A percentile compares a stretch with the other conserved stretches of the same genome.
phyloP scores from a whole-genome alignment of 2,113 vertebrate genomes.

The Phoxinus phoxinus region DNA sequence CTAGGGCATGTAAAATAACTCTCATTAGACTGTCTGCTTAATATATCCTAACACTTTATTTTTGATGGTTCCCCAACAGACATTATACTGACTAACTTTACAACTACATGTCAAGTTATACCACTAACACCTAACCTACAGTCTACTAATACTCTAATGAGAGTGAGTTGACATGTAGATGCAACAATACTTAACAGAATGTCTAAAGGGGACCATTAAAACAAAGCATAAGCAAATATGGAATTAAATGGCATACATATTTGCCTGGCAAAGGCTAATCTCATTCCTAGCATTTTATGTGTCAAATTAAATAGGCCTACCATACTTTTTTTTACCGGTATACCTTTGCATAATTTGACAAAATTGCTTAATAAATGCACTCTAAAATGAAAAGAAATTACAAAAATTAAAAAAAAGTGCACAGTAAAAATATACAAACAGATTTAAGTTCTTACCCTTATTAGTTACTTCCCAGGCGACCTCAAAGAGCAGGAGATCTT shows the following conservation, averaged over 20 bases:
- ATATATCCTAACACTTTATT: too few species aligned
- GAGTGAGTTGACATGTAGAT: too few species aligned
- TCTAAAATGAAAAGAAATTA: not conserved
- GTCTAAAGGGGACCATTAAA: too few species aligned
- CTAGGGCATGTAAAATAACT: too few species aligned
- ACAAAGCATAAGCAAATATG: not conserved
- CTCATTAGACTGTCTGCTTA: too few species aligned
- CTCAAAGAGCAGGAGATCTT: conserved; percentile 92
- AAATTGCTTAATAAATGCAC: not conserved
- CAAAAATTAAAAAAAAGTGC: not conserved
- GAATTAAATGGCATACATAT: not conserved
- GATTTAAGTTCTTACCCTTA: conserved; percentile 82
- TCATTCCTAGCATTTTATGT: not conserved
- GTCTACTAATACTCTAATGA: too few species aligned
- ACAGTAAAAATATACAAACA: not conserved
- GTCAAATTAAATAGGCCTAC: too few species aligned
- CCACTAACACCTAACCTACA: too few species aligned
- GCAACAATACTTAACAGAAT: too few species aligned
- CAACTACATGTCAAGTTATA: too few species aligned
- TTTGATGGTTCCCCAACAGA: too few species aligned
- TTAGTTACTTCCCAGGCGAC: conserved; percentile 95
- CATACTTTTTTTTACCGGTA: not conserved
- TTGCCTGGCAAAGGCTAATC: not conserved
- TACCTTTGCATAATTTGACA: not conserved
- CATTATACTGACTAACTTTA: too few species aligned